Evolutionary conservation across 2,888 invertebrate genomes (phyloP).

Genomic region (Frankliniella fusca): DNA sequence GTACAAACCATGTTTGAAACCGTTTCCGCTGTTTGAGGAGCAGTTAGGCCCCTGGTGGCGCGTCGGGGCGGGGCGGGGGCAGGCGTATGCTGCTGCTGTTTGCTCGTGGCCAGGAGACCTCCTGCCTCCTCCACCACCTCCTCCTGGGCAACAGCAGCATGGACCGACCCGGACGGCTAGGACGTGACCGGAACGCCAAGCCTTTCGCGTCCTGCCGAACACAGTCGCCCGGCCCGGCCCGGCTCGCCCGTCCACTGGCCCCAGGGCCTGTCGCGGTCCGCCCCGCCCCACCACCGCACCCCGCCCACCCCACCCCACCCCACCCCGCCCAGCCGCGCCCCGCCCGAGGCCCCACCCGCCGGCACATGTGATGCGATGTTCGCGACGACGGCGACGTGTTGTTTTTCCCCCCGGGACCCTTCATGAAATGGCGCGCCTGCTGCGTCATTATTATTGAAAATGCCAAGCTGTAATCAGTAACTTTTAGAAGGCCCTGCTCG

Average conservation of each 20-base stretch:
- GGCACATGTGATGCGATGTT: too few relatives aligned
- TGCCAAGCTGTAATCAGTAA: too few relatives aligned
- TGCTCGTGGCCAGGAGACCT: background rate
- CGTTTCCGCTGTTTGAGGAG: conserved; percentile 21
- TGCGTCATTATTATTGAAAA: too few relatives aligned
- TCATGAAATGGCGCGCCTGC: too few relatives aligned
- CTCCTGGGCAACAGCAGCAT: background rate
- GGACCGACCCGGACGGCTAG: background rate
- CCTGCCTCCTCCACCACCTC: too few relatives aligned
- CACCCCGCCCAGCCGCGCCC: background rate
- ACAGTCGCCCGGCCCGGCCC: background rate
- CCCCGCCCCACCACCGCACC: background rate
- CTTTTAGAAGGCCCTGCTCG: too few relatives aligned
- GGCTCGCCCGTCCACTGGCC: background rate
- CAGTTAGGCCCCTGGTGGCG: conserved; percentile 11
- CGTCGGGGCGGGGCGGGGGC: background rate
- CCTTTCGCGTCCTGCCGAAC: background rate
- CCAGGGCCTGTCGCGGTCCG: background rate
- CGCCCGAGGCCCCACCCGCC: background rate
- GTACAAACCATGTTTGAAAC: conserved; percentile 24
- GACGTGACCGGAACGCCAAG: conserved; percentile 23
- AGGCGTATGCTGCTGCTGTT: background rate
- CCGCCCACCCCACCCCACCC: too few relatives aligned
- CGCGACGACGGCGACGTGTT: too few relatives aligned
- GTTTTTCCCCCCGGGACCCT: too few relatives aligned